Conservation (phyloP, 2,797 vertebrate genomes). For the Falco novaeseelandiae region DNA sequence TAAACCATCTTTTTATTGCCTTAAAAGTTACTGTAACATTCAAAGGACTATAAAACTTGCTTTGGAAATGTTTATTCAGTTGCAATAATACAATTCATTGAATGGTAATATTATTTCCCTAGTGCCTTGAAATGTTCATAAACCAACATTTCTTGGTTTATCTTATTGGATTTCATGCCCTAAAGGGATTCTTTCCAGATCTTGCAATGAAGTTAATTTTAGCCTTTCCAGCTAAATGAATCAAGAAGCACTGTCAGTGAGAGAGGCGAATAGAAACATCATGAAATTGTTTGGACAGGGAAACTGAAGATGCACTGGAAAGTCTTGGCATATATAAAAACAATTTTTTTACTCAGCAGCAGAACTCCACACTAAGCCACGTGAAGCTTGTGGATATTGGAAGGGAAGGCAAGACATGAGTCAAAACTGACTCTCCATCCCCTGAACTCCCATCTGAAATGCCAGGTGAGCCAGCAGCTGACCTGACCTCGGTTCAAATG, state of each 20-base stretch:
- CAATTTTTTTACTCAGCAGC: background rate
- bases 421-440: background rate
- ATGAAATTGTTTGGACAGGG: constrained; percentile 16
- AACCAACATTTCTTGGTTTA: constrained; percentile 52
- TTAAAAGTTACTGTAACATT: constrained; percentile 36
- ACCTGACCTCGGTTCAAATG: background rate
- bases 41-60: background rate
- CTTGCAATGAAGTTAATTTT: constrained; percentile 60
- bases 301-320: constrained; percentile 35
- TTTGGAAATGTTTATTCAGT: constrained; percentile 58
- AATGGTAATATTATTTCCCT: constrained; percentile 23
- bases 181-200: constrained; percentile 55
- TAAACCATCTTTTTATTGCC: constrained; percentile 31
- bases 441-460: background rate
- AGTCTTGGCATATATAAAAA: constrained; percentile 1
- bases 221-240: constrained; percentile 46
- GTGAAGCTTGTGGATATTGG: background rate
- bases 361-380: background rate
- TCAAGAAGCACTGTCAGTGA: constrained; percentile 22
- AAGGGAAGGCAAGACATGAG: background rate
- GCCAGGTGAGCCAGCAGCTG: background rate
- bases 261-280: background rate
- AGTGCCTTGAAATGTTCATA: constrained; percentile 46
- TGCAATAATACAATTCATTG: constrained; percentile 44
- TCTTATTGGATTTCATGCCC: constrained; percentile 55